phyloP scores from a whole-genome alignment of 92 coral and sea anemone genomes.

The Meandrina meandrites region DNA sequence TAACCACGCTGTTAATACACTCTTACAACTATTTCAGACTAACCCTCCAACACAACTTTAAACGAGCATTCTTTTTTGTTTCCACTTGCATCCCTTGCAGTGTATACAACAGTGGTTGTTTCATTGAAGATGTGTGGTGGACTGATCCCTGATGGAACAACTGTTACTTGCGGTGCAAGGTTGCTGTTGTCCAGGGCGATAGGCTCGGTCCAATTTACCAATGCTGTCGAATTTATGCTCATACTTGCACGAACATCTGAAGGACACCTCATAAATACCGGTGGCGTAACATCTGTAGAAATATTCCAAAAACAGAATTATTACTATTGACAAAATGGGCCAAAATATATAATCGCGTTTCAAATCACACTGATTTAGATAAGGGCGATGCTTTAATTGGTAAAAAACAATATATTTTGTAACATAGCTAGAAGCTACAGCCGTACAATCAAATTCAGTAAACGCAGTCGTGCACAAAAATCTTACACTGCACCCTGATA shows the following conservation, averaged over 20 bases:
- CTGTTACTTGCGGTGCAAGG: conserved; percentile 16
- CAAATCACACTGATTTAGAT: too few relatives aligned
- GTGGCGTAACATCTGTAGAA: conserved; percentile 39
- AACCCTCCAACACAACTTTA: conserved; percentile 55
- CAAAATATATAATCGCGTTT: too few relatives aligned
- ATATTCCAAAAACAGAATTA: not conserved
- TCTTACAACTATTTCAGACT: not conserved
- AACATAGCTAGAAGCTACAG: too few relatives aligned
- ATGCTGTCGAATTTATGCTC: conserved; percentile 22
- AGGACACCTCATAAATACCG: conserved; percentile 47
- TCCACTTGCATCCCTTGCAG: conserved; percentile 55
- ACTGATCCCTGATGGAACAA: conserved; percentile 35
- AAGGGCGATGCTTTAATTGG: too few relatives aligned
- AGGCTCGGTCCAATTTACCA: conserved; percentile 59
- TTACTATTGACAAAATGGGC: not conserved
- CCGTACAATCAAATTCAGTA: too few relatives aligned
- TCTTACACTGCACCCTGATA: too few relatives aligned
- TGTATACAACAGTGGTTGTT: conserved; percentile 33
- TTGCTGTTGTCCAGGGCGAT: conserved; percentile 51
- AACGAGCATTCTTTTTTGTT: conserved; percentile 51
- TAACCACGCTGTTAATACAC: too few relatives aligned
- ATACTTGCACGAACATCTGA: conserved; percentile 49
- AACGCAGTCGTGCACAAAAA: too few relatives aligned
- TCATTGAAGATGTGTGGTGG: conserved; percentile 51
- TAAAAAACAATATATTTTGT: too few relatives aligned